A percentile compares a stretch with the other conserved stretches of the same genome.
phyloP scores from a whole-genome alignment of 2,113 vertebrate genomes.

The Pyxicephalus adspersus region DNA sequence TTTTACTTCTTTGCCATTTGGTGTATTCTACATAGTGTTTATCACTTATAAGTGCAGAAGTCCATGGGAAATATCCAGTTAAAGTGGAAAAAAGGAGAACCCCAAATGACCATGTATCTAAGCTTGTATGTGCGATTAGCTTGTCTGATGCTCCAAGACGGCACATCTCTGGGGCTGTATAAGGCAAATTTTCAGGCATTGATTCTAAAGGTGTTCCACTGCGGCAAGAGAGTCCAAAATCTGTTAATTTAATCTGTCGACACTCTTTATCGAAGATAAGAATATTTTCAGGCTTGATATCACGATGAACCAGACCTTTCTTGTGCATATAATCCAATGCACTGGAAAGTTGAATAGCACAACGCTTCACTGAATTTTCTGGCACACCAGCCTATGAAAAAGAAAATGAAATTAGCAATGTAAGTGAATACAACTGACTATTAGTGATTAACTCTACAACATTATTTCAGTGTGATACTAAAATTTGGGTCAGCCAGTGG shows the following conservation, averaged over 20 bases:
- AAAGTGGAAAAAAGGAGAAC: constrained; percentile 83
- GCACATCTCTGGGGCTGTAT: constrained; percentile 83
- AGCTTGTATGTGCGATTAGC: constrained; percentile 77
- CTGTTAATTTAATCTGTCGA: constrained; percentile 83
- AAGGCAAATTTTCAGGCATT: constrained; percentile 81
- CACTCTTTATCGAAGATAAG: constrained; percentile 84
- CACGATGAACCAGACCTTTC: constrained; percentile 86
- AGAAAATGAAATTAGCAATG: not conserved
- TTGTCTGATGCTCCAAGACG: constrained; percentile 58
- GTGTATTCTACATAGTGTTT: constrained; percentile 74
- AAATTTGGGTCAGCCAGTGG: no score
- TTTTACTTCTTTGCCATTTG: constrained; percentile 74
- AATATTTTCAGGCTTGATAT: constrained; percentile 92
- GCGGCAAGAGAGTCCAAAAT: constrained; percentile 83
- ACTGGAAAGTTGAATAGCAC: constrained; percentile 79
- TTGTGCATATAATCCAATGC: constrained; percentile 87
- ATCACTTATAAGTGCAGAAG: constrained; percentile 75
- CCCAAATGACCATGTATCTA: constrained; percentile 88
- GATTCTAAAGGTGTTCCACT: constrained; percentile 72
- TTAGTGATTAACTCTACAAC: no score
- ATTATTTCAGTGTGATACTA: no score
- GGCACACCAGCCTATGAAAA: constrained; percentile 66
- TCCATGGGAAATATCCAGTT: constrained; percentile 87
- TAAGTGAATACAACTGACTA: no score
- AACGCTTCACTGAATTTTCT: constrained; percentile 80